Evolutionary conservation across 2,113 vertebrate genomes (phyloP).

Genomic region (Petrocephalus microphthalmus): DNA sequence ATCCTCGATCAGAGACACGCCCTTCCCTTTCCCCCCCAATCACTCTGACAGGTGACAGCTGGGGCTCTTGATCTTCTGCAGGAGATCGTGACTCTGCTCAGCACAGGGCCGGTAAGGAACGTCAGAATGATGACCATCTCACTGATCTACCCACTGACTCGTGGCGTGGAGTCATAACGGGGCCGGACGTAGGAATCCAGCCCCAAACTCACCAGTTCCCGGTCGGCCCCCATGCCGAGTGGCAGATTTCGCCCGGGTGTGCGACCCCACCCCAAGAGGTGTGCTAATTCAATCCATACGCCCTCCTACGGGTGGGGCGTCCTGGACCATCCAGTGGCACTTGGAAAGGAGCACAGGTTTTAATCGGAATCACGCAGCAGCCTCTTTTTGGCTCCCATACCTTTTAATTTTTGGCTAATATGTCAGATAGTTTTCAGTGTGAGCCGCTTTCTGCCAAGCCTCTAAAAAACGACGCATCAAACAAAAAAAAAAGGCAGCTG

Average conservation of each 20-base stretch:
- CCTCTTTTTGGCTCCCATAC: slow-evolving; percentile 18
- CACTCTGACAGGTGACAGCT: not conserved
- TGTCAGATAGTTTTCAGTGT: not conserved
- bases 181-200: not conserved
- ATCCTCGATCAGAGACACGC: not conserved
- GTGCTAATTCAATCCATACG: not conserved
- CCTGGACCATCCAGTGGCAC: not conserved
- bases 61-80: not conserved
- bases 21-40: not conserved
- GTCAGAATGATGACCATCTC: not conserved
- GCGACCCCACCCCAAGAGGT: not conserved
- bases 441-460: not conserved
- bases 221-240: not conserved
- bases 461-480: not conserved
- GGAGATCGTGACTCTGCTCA: not conserved
- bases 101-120: not conserved
- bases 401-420: not conserved
- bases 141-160: not conserved
- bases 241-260: not conserved
- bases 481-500: not conserved
- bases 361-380: slow-evolving; percentile 29
- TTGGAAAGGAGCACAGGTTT: not conserved
- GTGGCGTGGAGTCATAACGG: not conserved
- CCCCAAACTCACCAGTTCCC: not conserved
- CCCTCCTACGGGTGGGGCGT: not conserved